phyloP scores from a whole-genome alignment of 2,888 invertebrate genomes.

The Bombylius discolor region DNA sequence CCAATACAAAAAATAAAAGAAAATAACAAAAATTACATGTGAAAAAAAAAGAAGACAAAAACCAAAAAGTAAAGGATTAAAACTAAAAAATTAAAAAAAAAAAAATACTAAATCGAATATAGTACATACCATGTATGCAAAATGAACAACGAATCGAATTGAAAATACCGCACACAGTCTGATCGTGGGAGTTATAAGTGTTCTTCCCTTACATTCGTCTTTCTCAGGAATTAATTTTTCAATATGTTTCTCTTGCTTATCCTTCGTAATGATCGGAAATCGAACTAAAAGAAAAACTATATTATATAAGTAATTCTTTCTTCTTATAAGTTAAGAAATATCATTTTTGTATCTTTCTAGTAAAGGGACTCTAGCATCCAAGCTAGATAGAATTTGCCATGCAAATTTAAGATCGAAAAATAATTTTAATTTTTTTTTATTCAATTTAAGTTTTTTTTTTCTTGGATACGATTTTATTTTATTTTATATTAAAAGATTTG shows the following conservation, averaged over 20 bases:
- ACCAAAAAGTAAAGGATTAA: too few species aligned
- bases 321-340: too few species aligned
- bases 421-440: not conserved
- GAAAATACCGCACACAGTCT: slow-evolving; percentile 9
- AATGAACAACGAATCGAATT: not conserved
- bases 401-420: slow-evolving; percentile 5
- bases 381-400: not conserved
- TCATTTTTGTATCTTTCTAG: too few species aligned
- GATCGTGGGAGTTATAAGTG: slow-evolving; percentile 13
- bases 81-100: too few species aligned
- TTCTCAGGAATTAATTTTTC: slow-evolving; percentile 13
- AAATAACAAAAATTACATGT: too few species aligned
- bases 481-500: slow-evolving; percentile 1
- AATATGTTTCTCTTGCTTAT: slow-evolving; percentile 12
- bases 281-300: not conserved
- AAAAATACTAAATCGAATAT: not conserved
- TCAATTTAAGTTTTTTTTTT: not conserved
- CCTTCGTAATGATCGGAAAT: slow-evolving; percentile 7
- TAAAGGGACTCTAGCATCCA: not conserved
- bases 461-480: not conserved
- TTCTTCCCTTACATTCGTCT: slow-evolving; percentile 6
- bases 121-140: not conserved
- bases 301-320: too few species aligned
- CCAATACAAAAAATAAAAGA: too few species aligned
- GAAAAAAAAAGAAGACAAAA: too few species aligned